Percentiles rank a stretch among this genome's conserved stretches.
phyloP scores from a whole-genome alignment of 2,888 invertebrate species.

The Netelia melanura region DNA sequence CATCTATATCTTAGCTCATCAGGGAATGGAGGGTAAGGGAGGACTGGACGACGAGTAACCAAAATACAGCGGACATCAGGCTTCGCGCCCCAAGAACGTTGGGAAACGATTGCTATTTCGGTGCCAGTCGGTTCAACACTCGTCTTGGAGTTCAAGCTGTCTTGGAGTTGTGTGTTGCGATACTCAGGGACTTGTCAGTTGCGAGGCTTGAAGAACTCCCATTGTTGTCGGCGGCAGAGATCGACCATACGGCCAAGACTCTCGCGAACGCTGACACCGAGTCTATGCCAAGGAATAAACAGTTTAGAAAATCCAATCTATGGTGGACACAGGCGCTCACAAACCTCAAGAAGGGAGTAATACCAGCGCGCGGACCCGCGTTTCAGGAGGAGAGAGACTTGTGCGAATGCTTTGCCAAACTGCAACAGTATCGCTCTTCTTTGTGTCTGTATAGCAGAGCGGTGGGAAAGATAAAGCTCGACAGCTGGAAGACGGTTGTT shows the following conservation, averaged over 20 bases:
- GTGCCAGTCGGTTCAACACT: slow-evolving; percentile 47
- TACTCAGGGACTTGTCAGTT: slow-evolving; percentile 21
- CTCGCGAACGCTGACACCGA: slow-evolving; percentile 54
- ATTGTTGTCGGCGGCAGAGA: slow-evolving; percentile 33
- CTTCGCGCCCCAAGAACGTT: slow-evolving; percentile 18
- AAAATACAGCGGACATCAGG: slow-evolving; percentile 38
- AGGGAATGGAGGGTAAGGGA: slow-evolving; percentile 42
- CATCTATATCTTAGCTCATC: slow-evolving; percentile 44
- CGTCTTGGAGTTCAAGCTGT: slow-evolving; percentile 53
- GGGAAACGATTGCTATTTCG: background rate
- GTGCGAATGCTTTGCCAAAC: background rate
- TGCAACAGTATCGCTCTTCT: slow-evolving; percentile 30
- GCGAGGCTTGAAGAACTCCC: slow-evolving; percentile 40
- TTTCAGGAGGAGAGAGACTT: slow-evolving; percentile 23
- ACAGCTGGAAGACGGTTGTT: slow-evolving; percentile 50
- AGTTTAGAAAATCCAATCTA: slow-evolving; percentile 66
- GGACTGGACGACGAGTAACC: slow-evolving; percentile 54
- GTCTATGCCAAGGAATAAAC: slow-evolving; percentile 54
- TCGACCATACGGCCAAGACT: slow-evolving; percentile 35
- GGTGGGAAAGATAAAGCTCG: slow-evolving; percentile 36
- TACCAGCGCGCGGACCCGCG: slow-evolving; percentile 33
- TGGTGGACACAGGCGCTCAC: slow-evolving; percentile 67
- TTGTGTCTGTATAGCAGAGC: slow-evolving; percentile 35
- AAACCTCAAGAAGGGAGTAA: background rate
- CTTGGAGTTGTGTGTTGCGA: slow-evolving; percentile 58